Evolutionary conservation across 2,797 vertebrate genomes (phyloP).

Genomic region (Coranthus polyacanthus): DNA sequence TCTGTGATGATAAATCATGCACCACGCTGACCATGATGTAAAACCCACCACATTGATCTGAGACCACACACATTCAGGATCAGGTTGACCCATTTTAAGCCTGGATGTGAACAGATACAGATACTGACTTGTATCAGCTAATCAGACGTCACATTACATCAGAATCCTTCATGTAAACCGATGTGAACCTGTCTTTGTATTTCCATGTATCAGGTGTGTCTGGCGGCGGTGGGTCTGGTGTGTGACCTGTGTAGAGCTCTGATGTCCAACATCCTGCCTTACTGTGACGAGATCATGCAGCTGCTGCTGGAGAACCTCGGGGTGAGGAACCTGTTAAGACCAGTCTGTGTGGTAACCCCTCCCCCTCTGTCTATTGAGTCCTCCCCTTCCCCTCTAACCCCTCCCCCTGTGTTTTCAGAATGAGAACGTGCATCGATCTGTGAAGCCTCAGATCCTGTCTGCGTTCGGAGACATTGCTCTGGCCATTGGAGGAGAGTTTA

Average conservation of each 20-base stretch:
- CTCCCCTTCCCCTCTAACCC: no score
- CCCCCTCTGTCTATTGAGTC: no score
- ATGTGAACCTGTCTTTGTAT: not conserved
- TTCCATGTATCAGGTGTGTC: slow-evolving; percentile 97
- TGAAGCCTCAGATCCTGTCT: slow-evolving; percentile 98
- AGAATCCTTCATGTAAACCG: no score
- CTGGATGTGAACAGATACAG: no score
- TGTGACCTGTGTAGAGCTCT: slow-evolving; percentile 95
- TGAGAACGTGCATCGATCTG: slow-evolving; percentile 96
- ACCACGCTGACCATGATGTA: no score
- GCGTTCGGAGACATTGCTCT: slow-evolving; percentile 97
- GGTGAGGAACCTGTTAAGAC: slow-evolving; percentile 90
- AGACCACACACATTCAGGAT: no score
- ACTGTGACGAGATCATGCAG: slow-evolving; percentile 98
- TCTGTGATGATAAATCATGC: no score
- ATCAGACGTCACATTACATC: no score
- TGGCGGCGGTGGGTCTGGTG: slow-evolving; percentile 95
- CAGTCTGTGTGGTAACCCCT: no score
- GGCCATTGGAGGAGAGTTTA: slow-evolving; percentile 97
- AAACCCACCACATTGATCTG: no score
- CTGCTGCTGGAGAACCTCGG: slow-evolving; percentile 97
- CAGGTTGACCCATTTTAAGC: no score
- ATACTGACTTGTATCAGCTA: no score
- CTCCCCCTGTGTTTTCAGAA: slow-evolving; percentile 82
- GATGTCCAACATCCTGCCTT: slow-evolving; percentile 95